Base-by-base conservation (phyloP, 2,113 vertebrate genomes). In the Platichthys flesus region DNA sequence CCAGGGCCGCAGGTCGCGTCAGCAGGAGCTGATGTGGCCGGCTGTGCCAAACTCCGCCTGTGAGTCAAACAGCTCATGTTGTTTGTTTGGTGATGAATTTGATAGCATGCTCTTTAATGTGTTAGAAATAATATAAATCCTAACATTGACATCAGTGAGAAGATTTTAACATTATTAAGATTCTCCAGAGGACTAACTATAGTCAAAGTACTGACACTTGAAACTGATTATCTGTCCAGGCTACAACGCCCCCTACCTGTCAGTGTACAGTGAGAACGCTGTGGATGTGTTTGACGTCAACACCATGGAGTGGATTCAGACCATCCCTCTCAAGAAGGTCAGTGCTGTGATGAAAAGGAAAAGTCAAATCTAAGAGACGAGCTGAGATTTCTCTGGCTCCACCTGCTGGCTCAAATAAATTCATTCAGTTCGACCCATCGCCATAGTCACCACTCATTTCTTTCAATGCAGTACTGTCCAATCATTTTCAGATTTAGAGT, bases 231-330 rank as follows among this genome's bases (percentile, higher is more conserved):
- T 26, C 18, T 54, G 57, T 52, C 18, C 82, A 99, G 98, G 98
- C 94, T 99, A 98, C 94, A 99, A 95, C 87, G 97, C 98, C 81
- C 98, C 98, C 56, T 99, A 98, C 94, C 96, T 99, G 91, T 99
- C 97, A 0, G 96, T 99, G 85, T 99, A 99, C 85, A 99, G 98
- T 89, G 98, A 99, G 92, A 99, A 98, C 24, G 97, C 98, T 3
- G 94, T 99, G 40, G 98, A 99, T 73, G 93, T 99, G 83, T 99
- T 98, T 0, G 97, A 99, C 0, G 96, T 99, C 80, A 99, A 98
- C 93, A 98, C 97, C 67, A 99, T 97, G 96, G 98, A 99, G 82
- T 99, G 98, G 98, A 99, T 99, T 85, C 98, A 99, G 87, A 98
- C 97, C 85, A 95, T 99, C 82, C 97, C 98, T 18, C 95, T 99